A percentile compares a stretch with the other conserved stretches of the same genome.
Conservation (phyloP, 2,888 invertebrate genomes). For the Agrochola macilenta region DNA sequence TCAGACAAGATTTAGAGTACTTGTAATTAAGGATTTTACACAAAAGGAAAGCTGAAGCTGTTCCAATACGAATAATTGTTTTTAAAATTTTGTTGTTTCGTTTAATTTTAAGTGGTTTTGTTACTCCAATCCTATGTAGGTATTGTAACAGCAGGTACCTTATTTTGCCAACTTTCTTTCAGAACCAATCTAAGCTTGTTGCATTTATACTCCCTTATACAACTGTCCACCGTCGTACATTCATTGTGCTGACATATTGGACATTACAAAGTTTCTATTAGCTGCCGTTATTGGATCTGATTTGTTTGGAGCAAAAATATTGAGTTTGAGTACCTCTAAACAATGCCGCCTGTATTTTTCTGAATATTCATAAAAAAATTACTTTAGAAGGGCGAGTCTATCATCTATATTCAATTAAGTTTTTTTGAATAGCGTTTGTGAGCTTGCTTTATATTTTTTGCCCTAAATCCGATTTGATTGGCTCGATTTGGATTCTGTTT, state of each 20-base stretch:
- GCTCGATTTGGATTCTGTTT: no score
- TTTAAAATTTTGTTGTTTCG: neutral
- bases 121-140: neutral
- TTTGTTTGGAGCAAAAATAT: constrained; percentile 30
- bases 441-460: no score
- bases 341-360: no score
- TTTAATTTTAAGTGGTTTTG: neutral
- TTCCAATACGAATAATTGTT: neutral
- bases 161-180: neutral
- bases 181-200: constrained; percentile 15
- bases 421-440: no score
- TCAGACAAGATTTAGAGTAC: neutral
- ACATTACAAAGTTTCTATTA: constrained; percentile 36
- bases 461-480: no score
- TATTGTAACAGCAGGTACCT: neutral
- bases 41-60: neutral
- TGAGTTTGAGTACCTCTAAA: constrained; percentile 1
- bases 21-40: neutral
- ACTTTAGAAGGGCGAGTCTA: no score
- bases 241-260: constrained; percentile 48
- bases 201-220: constrained; percentile 36
- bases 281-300: constrained; percentile 32
- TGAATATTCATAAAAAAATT: no score
- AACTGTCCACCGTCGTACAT: constrained; percentile 27
- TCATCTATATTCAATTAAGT: no score